Evolutionary conservation across 1,140 invertebrate species (phyloP), one percentile per base, ranked within the genome.

Genomic region (Scaptomyza hsui): DNA sequence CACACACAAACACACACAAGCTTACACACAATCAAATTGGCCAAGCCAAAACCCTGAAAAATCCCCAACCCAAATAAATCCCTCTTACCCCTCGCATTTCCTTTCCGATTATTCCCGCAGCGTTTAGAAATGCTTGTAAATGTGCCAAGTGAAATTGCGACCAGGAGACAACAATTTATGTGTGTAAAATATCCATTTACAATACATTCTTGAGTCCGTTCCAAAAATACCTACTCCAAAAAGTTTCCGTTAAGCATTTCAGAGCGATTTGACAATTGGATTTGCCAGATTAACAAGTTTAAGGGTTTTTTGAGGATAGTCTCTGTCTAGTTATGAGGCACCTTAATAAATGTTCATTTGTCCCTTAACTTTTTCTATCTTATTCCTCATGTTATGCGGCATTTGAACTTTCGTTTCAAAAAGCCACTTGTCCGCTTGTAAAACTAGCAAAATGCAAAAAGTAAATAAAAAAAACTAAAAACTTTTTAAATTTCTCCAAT

Each of bases 401-500:
- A 26, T 35, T 32, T 37, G 6, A 48, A 26, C 15, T 44, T n/a
- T 47, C 15, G 29, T 42, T 45, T 16, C 16, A 47, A 48, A 24
- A 48, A 39, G 3, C 15, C 15, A 12, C 10, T 42, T 29, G 41
- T 3, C 13, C 13, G 37, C 47, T n/a, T 26, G 19, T 41, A 16
- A 18, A 39, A 19, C 37, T 32, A 41, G 6, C 19, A 18, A 57
- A 57, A 49, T 39, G 5, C 32, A 37, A 51, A 35, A 39, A 55
- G 21, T 29, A 18, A 55, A 29, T n/a, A n/a, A 51, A 49, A 45
- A 13, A 24, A 29, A 9, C 41, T 62, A 62, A 74, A 74, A 82
- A 82, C 59, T 86, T 86, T 81, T 52, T 42, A 71, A 86, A 78
- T 72, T 86, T 88, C 71, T 75, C 82, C 83, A 86, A 86, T 86